These are phyloP conservation scores for Dufourea novaeangliae DNA, from an alignment of 1,140 invertebrate species.

Conservation along the genomic window DNA sequence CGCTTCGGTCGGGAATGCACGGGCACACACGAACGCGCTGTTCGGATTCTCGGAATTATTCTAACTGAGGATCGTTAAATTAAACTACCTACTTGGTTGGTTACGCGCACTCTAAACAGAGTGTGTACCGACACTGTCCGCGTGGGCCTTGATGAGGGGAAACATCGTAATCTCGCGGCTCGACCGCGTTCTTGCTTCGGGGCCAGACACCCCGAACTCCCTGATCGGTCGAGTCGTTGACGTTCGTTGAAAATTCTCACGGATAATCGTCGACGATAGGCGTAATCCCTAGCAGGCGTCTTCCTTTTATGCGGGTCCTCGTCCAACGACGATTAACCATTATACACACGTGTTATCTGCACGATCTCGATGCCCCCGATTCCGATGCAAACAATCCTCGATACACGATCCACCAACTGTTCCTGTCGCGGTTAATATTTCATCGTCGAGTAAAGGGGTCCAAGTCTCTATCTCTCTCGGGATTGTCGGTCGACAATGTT, in stretches of 20 bases:
- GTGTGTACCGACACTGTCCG: constrained; percentile 55
- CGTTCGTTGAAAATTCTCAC: too few relatives aligned
- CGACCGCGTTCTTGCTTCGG: constrained; percentile 17
- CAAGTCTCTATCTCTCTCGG: constrained; percentile 41
- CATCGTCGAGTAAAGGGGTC: not conserved
- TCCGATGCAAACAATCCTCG: not conserved
- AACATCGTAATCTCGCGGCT: not conserved
- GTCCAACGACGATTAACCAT: not conserved
- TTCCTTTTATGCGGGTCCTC: too few relatives aligned
- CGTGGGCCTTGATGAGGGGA: constrained; percentile 1
- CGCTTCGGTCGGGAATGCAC: not conserved
- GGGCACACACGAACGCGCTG: constrained; percentile 11
- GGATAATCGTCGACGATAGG: not conserved
- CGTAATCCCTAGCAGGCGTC: too few relatives aligned
- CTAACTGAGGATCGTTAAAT: constrained; percentile 78
- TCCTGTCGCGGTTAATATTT: constrained; percentile 3
- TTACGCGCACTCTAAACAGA: constrained; percentile 71
- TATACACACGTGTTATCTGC: not conserved
- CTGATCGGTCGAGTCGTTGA: constrained; percentile 28
- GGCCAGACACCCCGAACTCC: constrained; percentile 42
- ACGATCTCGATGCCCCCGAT: not conserved
- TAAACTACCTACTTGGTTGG: constrained; percentile 79
- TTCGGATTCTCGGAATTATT: constrained; percentile 71
- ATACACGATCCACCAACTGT: not conserved
- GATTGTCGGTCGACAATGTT: not conserved